Base-by-base conservation (phyloP, 2,113 vertebrate species). In the Catagonus wagneri region DNA sequence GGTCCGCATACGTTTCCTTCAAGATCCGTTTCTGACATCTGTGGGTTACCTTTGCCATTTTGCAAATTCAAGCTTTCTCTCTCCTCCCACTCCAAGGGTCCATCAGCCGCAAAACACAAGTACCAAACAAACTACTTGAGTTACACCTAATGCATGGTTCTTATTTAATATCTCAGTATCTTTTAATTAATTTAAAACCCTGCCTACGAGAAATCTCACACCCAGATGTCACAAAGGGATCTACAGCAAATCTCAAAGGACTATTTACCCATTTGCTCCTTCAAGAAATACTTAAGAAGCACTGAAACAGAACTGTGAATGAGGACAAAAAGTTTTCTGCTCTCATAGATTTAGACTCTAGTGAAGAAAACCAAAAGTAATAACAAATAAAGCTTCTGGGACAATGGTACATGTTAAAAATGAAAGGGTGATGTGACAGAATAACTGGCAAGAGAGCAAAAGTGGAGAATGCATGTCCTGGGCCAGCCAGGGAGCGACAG, bases 401-500 rank as follows among this genome's bases (percentile, higher is more conserved):
- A 15, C 7, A 16, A 8, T 20, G 3, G 29, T 4, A 50, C 52
- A 32, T 17, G 25, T 22, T 75, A 9, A 27, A 52, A 69, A 50
- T 36, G 36, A 56, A 56, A n/a, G 60, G 5, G 11, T 9, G 60
- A 15, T 25, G 32, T 23, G 29, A 25, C 0, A 22, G 54, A 63
- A 13, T 23, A 29, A 2, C 52, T 4, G 13, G 54, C 29, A 81
- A 68, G 52, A 32, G 3, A 32, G 50, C 22, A 19, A 50, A 3
- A 12, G 11, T n/a, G 16, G 32, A 44, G 29, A 3, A 5, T 50
- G 34, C 6, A 7, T 3, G 1, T 32, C 3, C 2, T 3, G 36
- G 39, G 2, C 74, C 36, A 6, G 36, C 50, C 69, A 10, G 3
- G 17, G n/a, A 34, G 17, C 66, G n/a, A n/a, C n/a, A n/a, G n/a